Percentiles rank a stretch among this genome's conserved stretches.
These are phyloP conservation scores for Elegia similella DNA, from an alignment of 2,888 invertebrate species.

Conservation along the genomic window DNA sequence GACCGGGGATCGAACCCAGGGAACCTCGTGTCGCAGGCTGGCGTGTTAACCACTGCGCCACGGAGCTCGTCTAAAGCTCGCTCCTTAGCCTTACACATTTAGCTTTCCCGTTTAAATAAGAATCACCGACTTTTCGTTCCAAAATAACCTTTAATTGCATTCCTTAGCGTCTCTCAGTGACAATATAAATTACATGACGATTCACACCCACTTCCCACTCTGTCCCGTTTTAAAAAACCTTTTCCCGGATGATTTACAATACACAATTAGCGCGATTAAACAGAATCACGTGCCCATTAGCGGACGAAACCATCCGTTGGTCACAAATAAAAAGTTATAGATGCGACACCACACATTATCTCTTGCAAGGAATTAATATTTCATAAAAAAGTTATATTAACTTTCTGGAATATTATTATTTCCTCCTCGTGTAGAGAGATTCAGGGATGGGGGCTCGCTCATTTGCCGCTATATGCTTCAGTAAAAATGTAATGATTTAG, in stretches of 20 bases:
- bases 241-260: conserved; percentile 42
- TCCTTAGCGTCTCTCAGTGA: not conserved
- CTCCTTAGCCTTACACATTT: not conserved
- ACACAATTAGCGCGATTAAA: conserved; percentile 65
- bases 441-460: no score
- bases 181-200: conserved; percentile 10
- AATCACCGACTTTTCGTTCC: not conserved
- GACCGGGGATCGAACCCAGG: no score
- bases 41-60: no score
- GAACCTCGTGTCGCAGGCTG: no score
- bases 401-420: no score
- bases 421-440: no score
- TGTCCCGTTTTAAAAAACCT: conserved; percentile 35
- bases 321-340: not conserved
- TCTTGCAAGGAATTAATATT: no score
- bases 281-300: conserved; percentile 58
- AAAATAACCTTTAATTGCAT: not conserved
- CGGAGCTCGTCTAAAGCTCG: no score
- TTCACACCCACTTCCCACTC: conserved; percentile 30
- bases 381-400: no score
- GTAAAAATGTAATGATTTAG: no score
- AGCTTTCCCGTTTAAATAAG: not conserved
- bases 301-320: conserved; percentile 32
- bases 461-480: no score
- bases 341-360: not conserved